A percentile compares a stretch with the other conserved stretches of the same genome.
Evolutionary conservation across 2,113 vertebrate species (phyloP).

Genomic region (Psilopsiagon aymara): DNA sequence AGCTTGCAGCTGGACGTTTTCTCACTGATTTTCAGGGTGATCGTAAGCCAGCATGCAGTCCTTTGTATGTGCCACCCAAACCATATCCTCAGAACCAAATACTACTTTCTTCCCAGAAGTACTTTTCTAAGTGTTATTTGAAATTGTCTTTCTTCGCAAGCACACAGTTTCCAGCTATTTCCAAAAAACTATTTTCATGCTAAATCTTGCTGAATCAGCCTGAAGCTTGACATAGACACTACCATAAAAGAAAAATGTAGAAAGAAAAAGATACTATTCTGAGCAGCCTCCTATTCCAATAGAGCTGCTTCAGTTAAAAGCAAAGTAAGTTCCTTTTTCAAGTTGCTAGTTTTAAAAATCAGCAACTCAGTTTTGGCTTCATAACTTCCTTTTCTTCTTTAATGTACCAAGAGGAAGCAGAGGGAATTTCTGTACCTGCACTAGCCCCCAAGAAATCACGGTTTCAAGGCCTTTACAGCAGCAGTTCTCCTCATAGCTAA

Average conservation of each 20-base stretch:
- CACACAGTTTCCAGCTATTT: not conserved
- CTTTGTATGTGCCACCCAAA: not conserved
- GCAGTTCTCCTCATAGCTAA: not conserved
- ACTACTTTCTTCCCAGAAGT: rapidly evolving
- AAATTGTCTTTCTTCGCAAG: not conserved
- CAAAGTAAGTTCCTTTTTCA: not conserved
- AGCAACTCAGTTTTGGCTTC: not conserved
- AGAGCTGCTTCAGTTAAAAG: not conserved
- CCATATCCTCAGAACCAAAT: not conserved
- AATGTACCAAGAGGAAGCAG: not conserved
- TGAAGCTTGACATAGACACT: not conserved
- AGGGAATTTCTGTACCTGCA: not conserved
- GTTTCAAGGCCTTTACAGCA: not conserved
- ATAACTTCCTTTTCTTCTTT: not conserved
- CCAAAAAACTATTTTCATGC: not conserved
- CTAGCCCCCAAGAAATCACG: not conserved
- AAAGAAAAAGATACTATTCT: not conserved
- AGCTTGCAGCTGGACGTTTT: not conserved
- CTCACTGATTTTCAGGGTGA: not conserved
- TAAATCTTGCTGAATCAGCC: not conserved
- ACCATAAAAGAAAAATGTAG: rapidly evolving
- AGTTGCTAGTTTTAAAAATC: not conserved
- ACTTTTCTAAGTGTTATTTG: not conserved
- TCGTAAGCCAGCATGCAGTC: not conserved
- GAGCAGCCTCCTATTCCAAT: not conserved